phyloP scores from a whole-genome alignment of 1,140 invertebrate species.

The Cyclina sinensis region DNA sequence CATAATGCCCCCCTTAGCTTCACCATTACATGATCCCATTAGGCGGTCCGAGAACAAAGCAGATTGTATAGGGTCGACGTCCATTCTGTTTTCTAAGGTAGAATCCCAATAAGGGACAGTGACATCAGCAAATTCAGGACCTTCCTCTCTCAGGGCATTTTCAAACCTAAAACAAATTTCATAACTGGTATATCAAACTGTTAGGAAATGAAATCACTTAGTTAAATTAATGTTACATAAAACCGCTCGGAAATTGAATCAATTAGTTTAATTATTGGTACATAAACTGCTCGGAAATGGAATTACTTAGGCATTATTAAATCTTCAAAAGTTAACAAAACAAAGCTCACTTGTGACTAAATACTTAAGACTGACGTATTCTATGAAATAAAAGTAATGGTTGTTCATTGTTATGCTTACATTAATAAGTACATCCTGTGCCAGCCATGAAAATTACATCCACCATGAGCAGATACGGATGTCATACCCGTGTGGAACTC shows the following conservation, averaged over 20 bases:
- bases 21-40: slow-evolving; percentile 85
- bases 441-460: slow-evolving; percentile 81
- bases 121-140: slow-evolving; percentile 72
- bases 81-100: slow-evolving; percentile 82
- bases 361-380: too few species aligned
- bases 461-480: slow-evolving; percentile 77
- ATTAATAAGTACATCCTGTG: slow-evolving; percentile 80
- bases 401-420: too few species aligned
- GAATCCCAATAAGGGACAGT: slow-evolving; percentile 87
- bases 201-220: too few species aligned
- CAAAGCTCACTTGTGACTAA: too few species aligned
- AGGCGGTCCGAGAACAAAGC: slow-evolving; percentile 84
- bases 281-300: too few species aligned
- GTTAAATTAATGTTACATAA: too few species aligned
- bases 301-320: too few species aligned
- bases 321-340: too few species aligned
- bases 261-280: too few species aligned
- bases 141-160: slow-evolving; percentile 77
- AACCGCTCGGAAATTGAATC: too few species aligned
- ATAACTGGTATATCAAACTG: too few species aligned
- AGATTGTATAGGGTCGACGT: slow-evolving; percentile 81
- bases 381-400: too few species aligned
- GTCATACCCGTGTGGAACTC: slow-evolving; percentile 76
- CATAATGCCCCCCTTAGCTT: slow-evolving; percentile 74
- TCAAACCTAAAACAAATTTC: slow-evolving; percentile 76